Conservation (phyloP, 2,113 vertebrate species). For the Tyto alba region DNA sequence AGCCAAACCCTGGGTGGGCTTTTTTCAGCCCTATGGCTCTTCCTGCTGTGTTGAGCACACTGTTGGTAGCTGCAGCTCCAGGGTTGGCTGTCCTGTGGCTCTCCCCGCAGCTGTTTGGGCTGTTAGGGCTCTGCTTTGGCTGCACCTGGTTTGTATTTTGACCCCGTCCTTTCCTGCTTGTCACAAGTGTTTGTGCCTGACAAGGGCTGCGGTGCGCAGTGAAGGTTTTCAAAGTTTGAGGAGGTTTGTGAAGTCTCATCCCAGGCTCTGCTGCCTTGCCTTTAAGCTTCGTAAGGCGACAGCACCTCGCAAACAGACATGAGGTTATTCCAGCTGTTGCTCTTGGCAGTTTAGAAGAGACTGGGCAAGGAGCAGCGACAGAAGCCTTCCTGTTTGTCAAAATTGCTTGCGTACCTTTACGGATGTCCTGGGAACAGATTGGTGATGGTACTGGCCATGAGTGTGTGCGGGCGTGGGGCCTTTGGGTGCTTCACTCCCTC, state of each 20-base stretch:
- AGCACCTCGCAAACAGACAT: background rate
- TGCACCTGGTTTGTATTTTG: background rate
- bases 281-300: background rate
- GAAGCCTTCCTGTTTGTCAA: background rate
- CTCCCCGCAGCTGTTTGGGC: background rate
- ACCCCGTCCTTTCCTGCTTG: background rate
- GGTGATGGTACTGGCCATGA: background rate
- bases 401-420: fast-evolving
- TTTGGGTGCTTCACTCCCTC: background rate
- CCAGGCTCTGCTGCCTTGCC: background rate
- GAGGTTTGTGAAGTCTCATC: background rate
- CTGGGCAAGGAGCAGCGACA: background rate
- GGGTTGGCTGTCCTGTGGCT: background rate
- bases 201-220: background rate
- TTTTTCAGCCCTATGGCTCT: background rate
- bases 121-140: background rate
- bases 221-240: too few species aligned
- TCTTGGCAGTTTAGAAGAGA: background rate
- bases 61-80: background rate
- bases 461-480: background rate
- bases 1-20: background rate
- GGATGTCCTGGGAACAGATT: background rate
- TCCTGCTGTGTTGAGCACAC: background rate
- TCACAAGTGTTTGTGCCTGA: background rate
- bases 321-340: background rate